phyloP scores from a whole-genome alignment of 2,888 invertebrate species.

The Hemicrepidius hirtus region DNA sequence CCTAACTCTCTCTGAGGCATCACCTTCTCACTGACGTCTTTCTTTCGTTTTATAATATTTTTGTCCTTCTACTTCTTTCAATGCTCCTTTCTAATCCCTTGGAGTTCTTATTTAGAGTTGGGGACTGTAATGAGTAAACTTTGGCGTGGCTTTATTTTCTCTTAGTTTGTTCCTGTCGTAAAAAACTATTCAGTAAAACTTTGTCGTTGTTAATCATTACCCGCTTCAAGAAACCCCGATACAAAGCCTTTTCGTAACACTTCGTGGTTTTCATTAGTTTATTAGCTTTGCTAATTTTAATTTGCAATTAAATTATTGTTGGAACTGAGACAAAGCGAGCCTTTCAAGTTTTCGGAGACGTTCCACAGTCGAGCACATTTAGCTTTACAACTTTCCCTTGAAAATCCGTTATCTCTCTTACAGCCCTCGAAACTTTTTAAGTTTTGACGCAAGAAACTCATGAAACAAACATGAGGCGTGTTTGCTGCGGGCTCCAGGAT shows the following conservation, averaged over 20 bases:
- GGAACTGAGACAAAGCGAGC: background rate
- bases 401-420: slow-evolving; percentile 7
- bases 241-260: background rate
- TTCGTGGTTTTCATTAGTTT: background rate
- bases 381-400: slow-evolving; percentile 1
- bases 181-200: too few species aligned
- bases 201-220: too few species aligned
- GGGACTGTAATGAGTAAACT: too few species aligned
- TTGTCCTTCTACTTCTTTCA: too few species aligned
- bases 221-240: background rate
- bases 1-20: too few species aligned
- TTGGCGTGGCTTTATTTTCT: too few species aligned
- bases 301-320: background rate
- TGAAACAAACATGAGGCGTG: slow-evolving; percentile 22
- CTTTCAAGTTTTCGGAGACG: background rate
- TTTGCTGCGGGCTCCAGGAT: background rate
- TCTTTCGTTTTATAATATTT: too few species aligned
- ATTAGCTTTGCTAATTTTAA: background rate
- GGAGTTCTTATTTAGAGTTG: too few species aligned
- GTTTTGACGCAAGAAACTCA: slow-evolving; percentile 8
- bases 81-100: too few species aligned
- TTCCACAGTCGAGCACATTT: slow-evolving; percentile 3
- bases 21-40: too few species aligned
- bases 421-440: slow-evolving; percentile 16
- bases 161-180: too few species aligned